Evolutionary conservation across 2,113 vertebrate species (phyloP).

Genomic region (Varanus salvator): DNA sequence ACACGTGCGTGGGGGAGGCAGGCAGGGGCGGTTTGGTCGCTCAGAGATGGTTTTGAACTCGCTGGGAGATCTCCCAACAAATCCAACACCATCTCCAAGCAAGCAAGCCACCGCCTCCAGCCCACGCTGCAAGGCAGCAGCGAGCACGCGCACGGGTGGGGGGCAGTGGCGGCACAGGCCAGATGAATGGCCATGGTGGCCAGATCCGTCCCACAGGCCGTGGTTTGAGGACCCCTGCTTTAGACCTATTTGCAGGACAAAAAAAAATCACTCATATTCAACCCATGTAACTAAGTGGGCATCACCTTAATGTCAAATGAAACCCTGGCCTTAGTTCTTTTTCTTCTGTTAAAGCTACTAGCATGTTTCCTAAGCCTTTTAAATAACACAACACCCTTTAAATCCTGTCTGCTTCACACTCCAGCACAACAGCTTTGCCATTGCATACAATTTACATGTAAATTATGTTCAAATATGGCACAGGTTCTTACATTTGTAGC

Average conservation of each 20-base stretch:
- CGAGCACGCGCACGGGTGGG: too few relatives aligned
- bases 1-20: too few relatives aligned
- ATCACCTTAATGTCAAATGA: background rate
- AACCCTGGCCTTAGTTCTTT: background rate
- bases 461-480: conserved; percentile 31
- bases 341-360: background rate
- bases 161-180: too few relatives aligned
- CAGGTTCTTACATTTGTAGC: conserved; percentile 17
- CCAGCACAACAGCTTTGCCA: background rate
- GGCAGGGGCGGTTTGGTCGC: too few relatives aligned
- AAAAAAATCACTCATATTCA: conserved; percentile 4
- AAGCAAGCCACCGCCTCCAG: too few relatives aligned
- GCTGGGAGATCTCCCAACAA: too few relatives aligned
- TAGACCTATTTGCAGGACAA: background rate
- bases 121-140: too few relatives aligned
- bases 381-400: background rate
- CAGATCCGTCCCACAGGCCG: too few relatives aligned
- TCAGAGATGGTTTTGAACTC: too few relatives aligned
- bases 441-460: conserved; percentile 36
- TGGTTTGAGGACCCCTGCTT: too few relatives aligned
- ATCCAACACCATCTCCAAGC: too few relatives aligned
- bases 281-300: background rate
- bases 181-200: too few relatives aligned
- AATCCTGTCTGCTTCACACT: conserved; percentile 1
- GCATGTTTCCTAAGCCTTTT: background rate